A percentile compares a stretch with the other conserved stretches of the same genome.
phyloP scores from a whole-genome alignment of 1,140 invertebrate genomes.

The Cataglyphis hispanica region DNA sequence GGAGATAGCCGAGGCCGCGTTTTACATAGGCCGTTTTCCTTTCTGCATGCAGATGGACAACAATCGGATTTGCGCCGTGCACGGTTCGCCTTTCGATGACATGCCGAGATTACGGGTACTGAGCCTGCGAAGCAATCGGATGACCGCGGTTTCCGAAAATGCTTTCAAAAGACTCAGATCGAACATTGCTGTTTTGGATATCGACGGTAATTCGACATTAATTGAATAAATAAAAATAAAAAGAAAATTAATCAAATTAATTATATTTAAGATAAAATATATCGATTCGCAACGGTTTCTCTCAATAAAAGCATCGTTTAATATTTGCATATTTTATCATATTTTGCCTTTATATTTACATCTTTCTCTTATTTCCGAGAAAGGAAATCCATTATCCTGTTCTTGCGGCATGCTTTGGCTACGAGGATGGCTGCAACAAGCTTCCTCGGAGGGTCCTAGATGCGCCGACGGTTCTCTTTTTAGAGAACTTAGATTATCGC shows the following conservation, averaged over 20 bases:
- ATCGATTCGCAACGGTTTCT: constrained; percentile 14
- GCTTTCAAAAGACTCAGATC: constrained; percentile 91
- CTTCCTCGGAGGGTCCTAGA: constrained; percentile 90
- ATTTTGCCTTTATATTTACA: not conserved
- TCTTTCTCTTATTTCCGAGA: constrained; percentile 10
- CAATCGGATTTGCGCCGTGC: constrained; percentile 91
- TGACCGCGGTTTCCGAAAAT: constrained; percentile 91
- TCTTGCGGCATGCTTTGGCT: constrained; percentile 93
- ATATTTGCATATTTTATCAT: not conserved
- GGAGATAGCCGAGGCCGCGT: constrained; percentile 55
- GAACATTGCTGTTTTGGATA: constrained; percentile 93
- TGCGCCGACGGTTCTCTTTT: constrained; percentile 92
- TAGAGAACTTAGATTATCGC: constrained; percentile 90
- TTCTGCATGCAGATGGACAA: constrained; percentile 88
- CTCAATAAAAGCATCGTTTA: not conserved
- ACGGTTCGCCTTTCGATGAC: constrained; percentile 91
- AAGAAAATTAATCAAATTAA: not conserved
- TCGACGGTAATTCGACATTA: constrained; percentile 90
- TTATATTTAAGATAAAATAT: not conserved
- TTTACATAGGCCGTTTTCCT: constrained; percentile 65
- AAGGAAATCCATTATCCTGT: constrained; percentile 93
- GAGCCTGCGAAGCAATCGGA: constrained; percentile 92
- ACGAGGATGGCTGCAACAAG: constrained; percentile 92
- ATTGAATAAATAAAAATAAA: not conserved
- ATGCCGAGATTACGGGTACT: constrained; percentile 94